These are phyloP conservation scores for Geopemphigus sp. DNA, from an alignment of 1,140 invertebrate genomes.

Conservation along the genomic window DNA sequence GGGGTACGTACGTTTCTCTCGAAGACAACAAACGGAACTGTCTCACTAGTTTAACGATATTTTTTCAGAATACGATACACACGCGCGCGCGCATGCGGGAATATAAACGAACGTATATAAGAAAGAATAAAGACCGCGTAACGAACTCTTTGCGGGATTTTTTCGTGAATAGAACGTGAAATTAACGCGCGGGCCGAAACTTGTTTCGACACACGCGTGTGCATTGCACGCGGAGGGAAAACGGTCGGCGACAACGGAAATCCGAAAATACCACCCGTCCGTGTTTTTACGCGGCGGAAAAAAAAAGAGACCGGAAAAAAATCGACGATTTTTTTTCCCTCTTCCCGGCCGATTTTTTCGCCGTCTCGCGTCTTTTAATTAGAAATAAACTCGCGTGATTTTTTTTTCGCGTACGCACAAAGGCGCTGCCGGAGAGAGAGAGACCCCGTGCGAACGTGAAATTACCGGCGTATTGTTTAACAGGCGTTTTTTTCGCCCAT, in stretches of 20 bases:
- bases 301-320: constrained; percentile 25
- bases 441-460: constrained; percentile 38
- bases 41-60: constrained; percentile 24
- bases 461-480: constrained; percentile 46
- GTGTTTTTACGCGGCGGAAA: background rate
- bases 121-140: constrained; percentile 10
- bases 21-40: constrained; percentile 22
- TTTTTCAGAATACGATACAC: background rate
- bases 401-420: constrained; percentile 20
- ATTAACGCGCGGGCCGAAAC: constrained; percentile 17
- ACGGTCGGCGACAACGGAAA: constrained; percentile 30
- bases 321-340: constrained; percentile 12
- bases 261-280: background rate
- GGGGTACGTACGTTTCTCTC: constrained; percentile 9
- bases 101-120: background rate
- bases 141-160: background rate
- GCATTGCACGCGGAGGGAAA: background rate
- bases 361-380: constrained; percentile 6
- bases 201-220: constrained; percentile 2
- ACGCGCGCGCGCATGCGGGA: background rate
- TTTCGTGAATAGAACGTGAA: constrained; percentile 11
- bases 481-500: constrained; percentile 34
- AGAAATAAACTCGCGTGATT: background rate
- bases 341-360: background rate
- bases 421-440: background rate